Evolutionary conservation across 2,797 vertebrate genomes (phyloP).

Genomic region (Lacerta viridis): DNA sequence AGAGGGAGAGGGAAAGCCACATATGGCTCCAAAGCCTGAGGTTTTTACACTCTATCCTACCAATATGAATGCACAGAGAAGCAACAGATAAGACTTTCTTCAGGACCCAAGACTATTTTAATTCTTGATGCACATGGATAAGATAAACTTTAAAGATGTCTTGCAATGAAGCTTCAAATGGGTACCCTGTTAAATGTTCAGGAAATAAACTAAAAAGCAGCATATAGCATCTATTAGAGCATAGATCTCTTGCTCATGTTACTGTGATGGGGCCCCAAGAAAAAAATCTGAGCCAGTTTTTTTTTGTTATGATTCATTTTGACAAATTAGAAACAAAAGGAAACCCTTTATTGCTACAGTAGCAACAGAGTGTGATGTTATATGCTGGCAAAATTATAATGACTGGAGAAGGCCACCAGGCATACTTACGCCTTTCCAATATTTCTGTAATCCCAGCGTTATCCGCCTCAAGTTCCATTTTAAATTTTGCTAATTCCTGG

Average conservation of each 20-base stretch:
- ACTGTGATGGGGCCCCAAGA: background rate
- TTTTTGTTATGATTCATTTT: background rate
- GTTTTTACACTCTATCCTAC: background rate
- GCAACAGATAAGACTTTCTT: background rate
- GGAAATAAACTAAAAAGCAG: background rate
- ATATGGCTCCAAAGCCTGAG: background rate
- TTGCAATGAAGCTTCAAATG: background rate
- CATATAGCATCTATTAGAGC: background rate
- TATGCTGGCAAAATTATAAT: background rate
- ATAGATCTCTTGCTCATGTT: background rate
- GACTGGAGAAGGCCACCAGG: background rate
- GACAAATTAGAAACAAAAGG: background rate
- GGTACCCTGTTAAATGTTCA: background rate
- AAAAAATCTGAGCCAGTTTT: background rate
- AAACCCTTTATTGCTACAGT: background rate
- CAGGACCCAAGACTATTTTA: background rate
- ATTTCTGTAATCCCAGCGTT: conserved; percentile 99
- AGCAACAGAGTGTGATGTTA: background rate
- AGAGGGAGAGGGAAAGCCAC: too few species aligned
- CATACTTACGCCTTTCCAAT: conserved; percentile 93
- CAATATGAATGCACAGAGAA: background rate
- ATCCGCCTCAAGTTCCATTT: conserved; percentile 99
- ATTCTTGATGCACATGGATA: background rate
- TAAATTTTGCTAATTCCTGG: conserved; percentile 98
- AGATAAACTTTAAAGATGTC: background rate